Percentiles rank a stretch among this genome's conserved stretches.
phyloP scores from a whole-genome alignment of 2,888 invertebrate species.

The Anagyrus pseudococci region DNA sequence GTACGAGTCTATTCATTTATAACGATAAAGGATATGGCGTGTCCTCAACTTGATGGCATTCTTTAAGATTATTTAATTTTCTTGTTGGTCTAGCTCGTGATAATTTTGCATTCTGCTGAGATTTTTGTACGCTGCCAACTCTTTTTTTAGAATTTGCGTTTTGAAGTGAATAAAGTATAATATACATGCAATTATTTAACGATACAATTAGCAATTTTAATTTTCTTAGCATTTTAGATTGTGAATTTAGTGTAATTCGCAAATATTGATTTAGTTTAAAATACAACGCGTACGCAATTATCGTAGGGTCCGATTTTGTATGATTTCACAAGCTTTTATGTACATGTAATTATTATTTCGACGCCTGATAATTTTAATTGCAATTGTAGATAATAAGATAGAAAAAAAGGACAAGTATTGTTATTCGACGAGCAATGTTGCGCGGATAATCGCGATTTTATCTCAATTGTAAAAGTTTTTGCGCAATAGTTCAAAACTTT shows the following conservation, averaged over 20 bases:
- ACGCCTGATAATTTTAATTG: conserved; percentile 12
- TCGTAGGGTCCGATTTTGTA: no score
- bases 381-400: conserved; percentile 13
- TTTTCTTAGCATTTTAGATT: no score
- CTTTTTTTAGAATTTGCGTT: conserved; percentile 27
- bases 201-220: no score
- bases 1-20: no score
- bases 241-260: no score
- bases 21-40: background rate
- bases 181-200: no score
- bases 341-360: conserved; percentile 34
- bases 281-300: no score
- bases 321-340: conserved; percentile 21
- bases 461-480: conserved; percentile 13
- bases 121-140: conserved; percentile 17
- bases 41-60: conserved; percentile 21
- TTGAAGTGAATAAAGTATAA: conserved; percentile 43
- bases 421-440: conserved; percentile 9
- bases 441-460: conserved; percentile 3
- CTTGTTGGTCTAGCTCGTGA: conserved; percentile 3
- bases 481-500: conserved; percentile 11
- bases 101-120: conserved; percentile 7
- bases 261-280: no score
- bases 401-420: no score
- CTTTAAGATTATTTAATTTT: background rate